A percentile compares a stretch with the other conserved stretches of the same genome.
Conservation (phyloP, 2,113 vertebrate genomes). For the Callipepla californica region DNA sequence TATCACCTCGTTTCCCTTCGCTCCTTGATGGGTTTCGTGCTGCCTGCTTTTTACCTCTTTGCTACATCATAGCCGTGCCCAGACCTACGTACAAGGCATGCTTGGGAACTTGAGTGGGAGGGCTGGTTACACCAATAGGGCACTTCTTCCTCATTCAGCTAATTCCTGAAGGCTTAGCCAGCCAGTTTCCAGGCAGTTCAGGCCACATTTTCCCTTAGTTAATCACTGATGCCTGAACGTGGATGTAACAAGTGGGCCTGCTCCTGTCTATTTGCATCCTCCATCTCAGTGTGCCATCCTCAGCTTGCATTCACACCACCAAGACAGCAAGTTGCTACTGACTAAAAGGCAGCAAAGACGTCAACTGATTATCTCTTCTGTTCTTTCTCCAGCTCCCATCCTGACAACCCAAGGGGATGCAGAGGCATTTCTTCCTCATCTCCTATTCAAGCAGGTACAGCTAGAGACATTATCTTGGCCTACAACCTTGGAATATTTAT, state of each 20-base stretch:
- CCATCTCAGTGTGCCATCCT: neutral
- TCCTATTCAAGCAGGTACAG: neutral
- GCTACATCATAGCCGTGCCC: neutral
- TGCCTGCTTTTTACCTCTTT: neutral
- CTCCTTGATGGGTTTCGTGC: fast-evolving
- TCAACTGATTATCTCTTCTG: neutral
- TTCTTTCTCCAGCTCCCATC: neutral
- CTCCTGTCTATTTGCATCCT: neutral
- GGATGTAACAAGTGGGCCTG: neutral
- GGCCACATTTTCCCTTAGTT: neutral
- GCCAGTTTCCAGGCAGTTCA: neutral
- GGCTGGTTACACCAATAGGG: neutral
- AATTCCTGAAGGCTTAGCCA: neutral
- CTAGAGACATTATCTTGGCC: neutral
- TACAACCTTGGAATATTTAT: neutral
- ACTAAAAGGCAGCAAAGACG: neutral
- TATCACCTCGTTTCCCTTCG: neutral
- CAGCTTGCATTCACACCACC: neutral
- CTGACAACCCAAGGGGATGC: neutral
- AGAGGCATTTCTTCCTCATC: neutral
- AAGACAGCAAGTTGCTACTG: neutral
- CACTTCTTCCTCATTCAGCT: fast-evolving
- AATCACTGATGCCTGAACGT: neutral
- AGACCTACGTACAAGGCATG: fast-evolving
- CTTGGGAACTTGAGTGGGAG: neutral